Conservation (phyloP, 2,888 invertebrate genomes). For the Idaea straminata region DNA sequence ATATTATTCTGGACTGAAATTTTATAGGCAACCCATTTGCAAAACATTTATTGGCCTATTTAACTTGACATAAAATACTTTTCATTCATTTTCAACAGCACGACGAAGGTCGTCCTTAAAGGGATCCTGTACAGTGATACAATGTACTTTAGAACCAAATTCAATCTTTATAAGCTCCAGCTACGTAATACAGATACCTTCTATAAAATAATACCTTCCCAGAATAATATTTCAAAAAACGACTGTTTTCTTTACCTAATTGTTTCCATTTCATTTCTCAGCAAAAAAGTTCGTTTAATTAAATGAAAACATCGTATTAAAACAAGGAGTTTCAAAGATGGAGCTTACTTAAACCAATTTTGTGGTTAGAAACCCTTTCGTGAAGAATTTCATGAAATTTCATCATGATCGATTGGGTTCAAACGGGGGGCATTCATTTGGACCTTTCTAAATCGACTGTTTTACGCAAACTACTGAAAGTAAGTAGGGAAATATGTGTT, state of each 20-base stretch:
- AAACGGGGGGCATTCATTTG: neutral
- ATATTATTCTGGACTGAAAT: too few species aligned
- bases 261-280: neutral
- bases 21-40: too few species aligned
- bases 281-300: conserved; percentile 4
- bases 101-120: too few species aligned
- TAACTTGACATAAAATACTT: too few species aligned
- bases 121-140: too few species aligned
- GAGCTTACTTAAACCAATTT: neutral
- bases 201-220: neutral
- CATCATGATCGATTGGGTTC: neutral
- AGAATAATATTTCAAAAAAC: neutral
- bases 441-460: neutral
- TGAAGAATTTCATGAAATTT: neutral
- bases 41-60: too few species aligned
- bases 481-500: too few species aligned
- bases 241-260: neutral
- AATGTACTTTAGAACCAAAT: too few species aligned
- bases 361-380: neutral
- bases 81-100: too few species aligned
- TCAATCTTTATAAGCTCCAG: neutral
- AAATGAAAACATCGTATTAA: neutral
- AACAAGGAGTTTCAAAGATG: neutral
- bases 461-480: neutral
- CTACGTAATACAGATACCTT: neutral